Conservation (phyloP, 2,797 vertebrate species). For the Distichodus sexfasciatus region DNA sequence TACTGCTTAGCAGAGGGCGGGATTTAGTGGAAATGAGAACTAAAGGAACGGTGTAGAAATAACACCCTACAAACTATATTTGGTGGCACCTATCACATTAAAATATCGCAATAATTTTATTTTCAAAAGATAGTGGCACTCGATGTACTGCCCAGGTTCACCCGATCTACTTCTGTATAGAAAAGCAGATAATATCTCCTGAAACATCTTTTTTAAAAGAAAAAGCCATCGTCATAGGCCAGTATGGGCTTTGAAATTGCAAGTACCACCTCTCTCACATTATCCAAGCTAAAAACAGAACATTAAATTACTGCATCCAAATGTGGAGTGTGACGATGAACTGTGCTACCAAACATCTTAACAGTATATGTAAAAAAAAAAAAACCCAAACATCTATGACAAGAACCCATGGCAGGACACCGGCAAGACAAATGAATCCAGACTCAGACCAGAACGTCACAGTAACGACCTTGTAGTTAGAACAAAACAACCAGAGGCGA, state of each 20-base stretch:
- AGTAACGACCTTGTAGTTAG: constrained; percentile 15
- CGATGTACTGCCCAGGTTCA: no score
- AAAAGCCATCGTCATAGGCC: neutral
- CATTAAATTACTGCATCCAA: constrained; percentile 17
- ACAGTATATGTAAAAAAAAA: no score
- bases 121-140: no score
- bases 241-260: constrained; percentile 4
- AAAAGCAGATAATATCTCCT: no score
- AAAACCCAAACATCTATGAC: constrained; percentile 16
- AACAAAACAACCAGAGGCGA: constrained; percentile 22
- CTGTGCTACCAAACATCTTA: neutral
- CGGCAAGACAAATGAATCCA: constrained; percentile 27
- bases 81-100: no score
- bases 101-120: no score
- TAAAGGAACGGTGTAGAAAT: no score
- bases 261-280: constrained; percentile 14
- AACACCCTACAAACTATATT: no score
- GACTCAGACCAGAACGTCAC: neutral
- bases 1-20: no score
- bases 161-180: no score
- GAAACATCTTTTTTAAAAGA: neutral
- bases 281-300: neutral
- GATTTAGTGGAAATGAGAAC: no score
- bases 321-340: constrained; percentile 7
- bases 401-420: constrained; percentile 2